phyloP scores from a whole-genome alignment of 2,888 invertebrate species.

The Disparrhopalites patrizii region DNA sequence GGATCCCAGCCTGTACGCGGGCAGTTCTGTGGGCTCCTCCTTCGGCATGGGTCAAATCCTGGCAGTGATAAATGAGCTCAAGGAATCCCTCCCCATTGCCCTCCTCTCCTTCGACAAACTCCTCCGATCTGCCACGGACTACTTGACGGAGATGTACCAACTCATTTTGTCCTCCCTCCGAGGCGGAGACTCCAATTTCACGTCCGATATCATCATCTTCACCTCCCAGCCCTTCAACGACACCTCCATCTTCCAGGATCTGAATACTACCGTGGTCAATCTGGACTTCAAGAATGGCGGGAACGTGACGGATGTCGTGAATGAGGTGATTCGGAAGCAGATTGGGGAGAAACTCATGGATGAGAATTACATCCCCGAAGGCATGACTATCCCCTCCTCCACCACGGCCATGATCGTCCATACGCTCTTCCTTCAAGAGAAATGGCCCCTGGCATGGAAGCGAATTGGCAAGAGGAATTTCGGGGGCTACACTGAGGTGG shows the following conservation, averaged over 20 bases:
- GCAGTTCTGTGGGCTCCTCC: slow-evolving; percentile 14
- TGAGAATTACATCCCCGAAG: slow-evolving; percentile 11
- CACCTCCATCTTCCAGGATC: neutral
- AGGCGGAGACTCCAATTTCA: neutral
- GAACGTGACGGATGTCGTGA: neutral
- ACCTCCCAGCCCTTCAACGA: neutral
- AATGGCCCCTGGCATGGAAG: slow-evolving; percentile 15
- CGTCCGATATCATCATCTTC: neutral
- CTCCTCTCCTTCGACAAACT: slow-evolving; percentile 1
- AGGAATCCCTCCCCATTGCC: too few species aligned
- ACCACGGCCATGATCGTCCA: slow-evolving; percentile 14
- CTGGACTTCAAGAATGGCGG: neutral
- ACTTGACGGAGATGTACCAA: slow-evolving; percentile 16
- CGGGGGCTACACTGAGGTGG: slow-evolving; percentile 1
- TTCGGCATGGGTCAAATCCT: slow-evolving; percentile 17
- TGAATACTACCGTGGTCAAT: slow-evolving; percentile 4
- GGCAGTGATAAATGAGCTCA: neutral
- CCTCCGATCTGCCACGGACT: slow-evolving; percentile 8
- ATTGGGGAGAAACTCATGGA: neutral
- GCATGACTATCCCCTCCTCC: slow-evolving; percentile 5
- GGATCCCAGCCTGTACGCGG: neutral
- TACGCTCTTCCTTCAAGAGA: neutral
- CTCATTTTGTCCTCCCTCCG: neutral
- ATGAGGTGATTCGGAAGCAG: neutral
- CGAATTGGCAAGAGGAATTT: slow-evolving; percentile 11